Evolutionary conservation across 64 coral and sea anemone species (phyloP).

Genomic region (Exaiptasia diaphana): DNA sequence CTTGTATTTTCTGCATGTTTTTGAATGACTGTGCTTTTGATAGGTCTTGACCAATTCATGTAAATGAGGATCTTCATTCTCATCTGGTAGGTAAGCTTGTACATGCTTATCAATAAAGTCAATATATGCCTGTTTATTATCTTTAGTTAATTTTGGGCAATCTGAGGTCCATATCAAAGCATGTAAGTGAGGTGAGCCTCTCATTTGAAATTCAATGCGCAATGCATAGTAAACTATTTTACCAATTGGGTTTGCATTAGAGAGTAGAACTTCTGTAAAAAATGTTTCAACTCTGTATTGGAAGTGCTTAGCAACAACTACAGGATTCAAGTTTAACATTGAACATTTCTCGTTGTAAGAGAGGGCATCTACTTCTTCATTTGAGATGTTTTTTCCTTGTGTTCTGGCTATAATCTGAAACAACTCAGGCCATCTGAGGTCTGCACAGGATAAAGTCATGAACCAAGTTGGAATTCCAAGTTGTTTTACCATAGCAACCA

Average conservation of each 20-base stretch:
- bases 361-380: slow-evolving; percentile 23
- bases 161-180: slow-evolving; percentile 38
- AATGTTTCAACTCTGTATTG: slow-evolving; percentile 16
- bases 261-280: slow-evolving; percentile 35
- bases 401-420: slow-evolving; percentile 25
- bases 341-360: slow-evolving; percentile 41
- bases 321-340: too few species aligned
- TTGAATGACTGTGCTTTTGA: slow-evolving; percentile 17
- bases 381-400: neutral
- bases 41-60: slow-evolving; percentile 34
- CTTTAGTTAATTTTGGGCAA: slow-evolving; percentile 37
- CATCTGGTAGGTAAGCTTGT: slow-evolving; percentile 33
- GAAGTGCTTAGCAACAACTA: slow-evolving; percentile 36
- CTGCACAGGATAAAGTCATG: slow-evolving; percentile 60
- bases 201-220: slow-evolving; percentile 53
- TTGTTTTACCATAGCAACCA: slow-evolving; percentile 28
- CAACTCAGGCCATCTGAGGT: slow-evolving; percentile 40
- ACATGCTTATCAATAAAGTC: slow-evolving; percentile 30
- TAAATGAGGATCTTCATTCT: slow-evolving; percentile 26
- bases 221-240: slow-evolving; percentile 32
- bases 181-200: slow-evolving; percentile 18
- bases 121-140: slow-evolving; percentile 16
- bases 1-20: slow-evolving; percentile 41
- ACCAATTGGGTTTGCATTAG: slow-evolving; percentile 2
- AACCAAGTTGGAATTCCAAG: slow-evolving; percentile 37